phyloP scores from a whole-genome alignment of 1,140 invertebrate species.

The Aphidius ervi region DNA sequence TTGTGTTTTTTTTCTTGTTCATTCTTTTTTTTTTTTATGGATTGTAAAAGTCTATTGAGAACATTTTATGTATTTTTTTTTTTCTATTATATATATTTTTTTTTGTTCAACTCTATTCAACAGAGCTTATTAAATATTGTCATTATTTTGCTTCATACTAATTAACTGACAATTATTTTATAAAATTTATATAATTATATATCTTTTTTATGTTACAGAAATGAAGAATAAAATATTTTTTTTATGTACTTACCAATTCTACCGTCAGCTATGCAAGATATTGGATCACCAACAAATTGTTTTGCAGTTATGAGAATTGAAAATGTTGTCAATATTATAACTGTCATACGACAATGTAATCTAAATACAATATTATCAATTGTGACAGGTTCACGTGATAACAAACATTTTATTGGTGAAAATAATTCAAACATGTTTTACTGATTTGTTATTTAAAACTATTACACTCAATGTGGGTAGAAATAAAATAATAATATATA shows the following conservation, averaged over 20 bases:
- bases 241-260: slow-evolving; percentile 34
- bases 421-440: slow-evolving; percentile 34
- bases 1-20: background rate
- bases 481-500: too few species aligned
- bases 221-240: background rate
- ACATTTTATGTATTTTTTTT: too few species aligned
- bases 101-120: too few species aligned
- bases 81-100: too few species aligned
- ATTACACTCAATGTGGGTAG: too few species aligned
- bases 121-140: too few species aligned
- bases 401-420: slow-evolving; percentile 29
- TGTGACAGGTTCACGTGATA: slow-evolving; percentile 24
- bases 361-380: slow-evolving; percentile 42
- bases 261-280: slow-evolving; percentile 45
- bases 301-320: slow-evolving; percentile 46
- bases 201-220: too few species aligned
- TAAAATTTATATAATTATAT: too few species aligned
- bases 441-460: background rate
- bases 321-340: slow-evolving; percentile 38
- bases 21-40: too few species aligned
- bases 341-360: slow-evolving; percentile 39
- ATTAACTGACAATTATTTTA: too few species aligned
- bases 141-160: too few species aligned
- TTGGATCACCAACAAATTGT: slow-evolving; percentile 57
- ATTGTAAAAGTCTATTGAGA: too few species aligned